Evolutionary conservation across 2,888 invertebrate genomes (phyloP).

Genomic region (Eristalis tenax): DNA sequence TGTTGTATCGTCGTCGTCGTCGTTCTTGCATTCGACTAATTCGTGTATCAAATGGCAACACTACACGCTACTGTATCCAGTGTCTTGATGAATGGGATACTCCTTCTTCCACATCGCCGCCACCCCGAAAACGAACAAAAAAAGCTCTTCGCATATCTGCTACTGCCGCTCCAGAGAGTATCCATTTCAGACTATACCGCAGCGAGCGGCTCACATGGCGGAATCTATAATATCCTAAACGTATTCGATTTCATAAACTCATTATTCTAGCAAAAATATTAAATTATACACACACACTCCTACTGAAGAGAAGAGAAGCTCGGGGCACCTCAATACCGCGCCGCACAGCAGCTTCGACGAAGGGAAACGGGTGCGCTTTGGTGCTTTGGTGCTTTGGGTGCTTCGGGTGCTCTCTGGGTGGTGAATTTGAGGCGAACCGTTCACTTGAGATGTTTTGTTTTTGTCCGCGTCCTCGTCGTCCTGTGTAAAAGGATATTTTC

Average conservation of each 20-base stretch:
- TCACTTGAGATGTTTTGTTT: slow-evolving; percentile 58
- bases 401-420: slow-evolving; percentile 15
- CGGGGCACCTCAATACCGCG: neutral
- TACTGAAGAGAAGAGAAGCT: neutral
- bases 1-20: neutral
- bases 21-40: slow-evolving; percentile 50
- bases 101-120: slow-evolving; percentile 11
- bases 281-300: slow-evolving; percentile 56
- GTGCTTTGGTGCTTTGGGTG: neutral
- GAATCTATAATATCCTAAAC: slow-evolving; percentile 73
- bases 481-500: slow-evolving; percentile 66
- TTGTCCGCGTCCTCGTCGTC: neutral
- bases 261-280: slow-evolving; percentile 74
- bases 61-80: slow-evolving; percentile 59
- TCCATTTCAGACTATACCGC: slow-evolving; percentile 67
- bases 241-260: slow-evolving; percentile 74
- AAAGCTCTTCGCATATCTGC: slow-evolving; percentile 6
- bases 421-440: slow-evolving; percentile 53
- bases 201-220: slow-evolving; percentile 71
- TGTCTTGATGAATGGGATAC: slow-evolving; percentile 60
- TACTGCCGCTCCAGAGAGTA: slow-evolving; percentile 49
- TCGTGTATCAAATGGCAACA: slow-evolving; percentile 54
- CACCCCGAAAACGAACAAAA: slow-evolving; percentile 5
- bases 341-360: no score
- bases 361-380: no score